Conservation (phyloP, 1,140 invertebrate genomes). For the Hycleus cichorii region DNA sequence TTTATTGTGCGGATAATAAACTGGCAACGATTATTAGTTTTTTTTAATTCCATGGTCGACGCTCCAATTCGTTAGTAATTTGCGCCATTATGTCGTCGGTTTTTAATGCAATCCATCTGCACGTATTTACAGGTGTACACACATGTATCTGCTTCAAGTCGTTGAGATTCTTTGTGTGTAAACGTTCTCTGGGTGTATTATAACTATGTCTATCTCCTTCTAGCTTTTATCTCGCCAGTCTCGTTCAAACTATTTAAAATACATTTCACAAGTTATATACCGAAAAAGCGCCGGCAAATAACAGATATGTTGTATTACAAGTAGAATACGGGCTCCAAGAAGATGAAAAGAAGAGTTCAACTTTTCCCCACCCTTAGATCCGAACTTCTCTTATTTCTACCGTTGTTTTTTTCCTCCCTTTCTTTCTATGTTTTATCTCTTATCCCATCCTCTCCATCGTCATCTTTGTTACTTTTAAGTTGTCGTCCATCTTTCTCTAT, state of each 20-base stretch:
- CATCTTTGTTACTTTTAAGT: too few species aligned
- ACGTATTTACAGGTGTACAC: not conserved
- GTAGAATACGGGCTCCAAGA: conserved; percentile 22
- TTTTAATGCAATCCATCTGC: not conserved
- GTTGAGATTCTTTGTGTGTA: too few species aligned
- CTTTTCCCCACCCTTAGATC: too few species aligned
- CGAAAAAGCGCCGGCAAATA: conserved; percentile 15
- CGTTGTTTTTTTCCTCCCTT: too few species aligned
- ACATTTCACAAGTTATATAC: not conserved
- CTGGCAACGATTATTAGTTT: too few species aligned
- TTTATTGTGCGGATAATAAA: too few species aligned
- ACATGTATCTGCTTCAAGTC: not conserved
- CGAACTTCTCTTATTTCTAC: too few species aligned
- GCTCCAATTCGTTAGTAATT: not conserved
- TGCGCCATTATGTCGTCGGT: conserved; percentile 2
- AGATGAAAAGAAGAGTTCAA: conserved; percentile 22
- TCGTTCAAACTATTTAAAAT: not conserved
- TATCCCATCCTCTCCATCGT: too few species aligned
- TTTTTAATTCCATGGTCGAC: too few species aligned
- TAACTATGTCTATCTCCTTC: not conserved
- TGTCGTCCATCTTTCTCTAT: too few species aligned
- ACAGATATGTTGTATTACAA: conserved; percentile 29
- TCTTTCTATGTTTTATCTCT: too few species aligned
- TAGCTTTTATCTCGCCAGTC: not conserved
- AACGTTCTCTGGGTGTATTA: too few species aligned